Percentiles rank a stretch among this genome's conserved stretches.
Conservation (phyloP, 2,888 invertebrate species). For the Matsumyia berberina region DNA sequence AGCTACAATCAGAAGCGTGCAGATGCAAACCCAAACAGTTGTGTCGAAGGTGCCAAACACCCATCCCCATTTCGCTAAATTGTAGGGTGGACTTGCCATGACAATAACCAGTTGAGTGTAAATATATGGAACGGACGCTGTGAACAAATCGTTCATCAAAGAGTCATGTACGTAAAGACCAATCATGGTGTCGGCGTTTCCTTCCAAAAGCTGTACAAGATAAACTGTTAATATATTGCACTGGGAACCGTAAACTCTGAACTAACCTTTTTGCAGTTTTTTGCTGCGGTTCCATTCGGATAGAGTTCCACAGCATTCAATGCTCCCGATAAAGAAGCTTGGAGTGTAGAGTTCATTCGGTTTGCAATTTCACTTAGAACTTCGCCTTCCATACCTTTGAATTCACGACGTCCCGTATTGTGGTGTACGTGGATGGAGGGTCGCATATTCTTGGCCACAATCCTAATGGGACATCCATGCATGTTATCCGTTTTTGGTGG, state of each 20-base stretch:
- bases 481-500: slow-evolving; percentile 19
- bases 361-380: slow-evolving; percentile 1
- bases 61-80: slow-evolving; percentile 20
- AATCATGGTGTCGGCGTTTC: too few relatives aligned
- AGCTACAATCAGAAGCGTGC: not conserved
- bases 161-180: not conserved
- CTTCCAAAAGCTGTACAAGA: too few relatives aligned
- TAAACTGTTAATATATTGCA: too few relatives aligned
- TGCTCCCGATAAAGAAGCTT: not conserved
- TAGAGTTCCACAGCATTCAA: too few relatives aligned
- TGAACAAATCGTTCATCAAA: too few relatives aligned
- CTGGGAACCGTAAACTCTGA: too few relatives aligned
- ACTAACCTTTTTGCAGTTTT: too few relatives aligned
- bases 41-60: slow-evolving; percentile 6
- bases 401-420: not conserved
- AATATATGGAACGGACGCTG: not conserved
- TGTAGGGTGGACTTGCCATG: not conserved
- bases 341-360: slow-evolving; percentile 11
- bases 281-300: too few relatives aligned
- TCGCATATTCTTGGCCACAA: slow-evolving; percentile 2
- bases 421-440: not conserved
- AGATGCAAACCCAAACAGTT: not conserved
- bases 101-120: slow-evolving; percentile 26
- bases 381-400: slow-evolving; percentile 11
- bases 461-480: slow-evolving; percentile 22